These are phyloP conservation scores for Chlamydotis undulata DNA, from an alignment of 2,113 vertebrate species.

Conservation along the genomic window DNA sequence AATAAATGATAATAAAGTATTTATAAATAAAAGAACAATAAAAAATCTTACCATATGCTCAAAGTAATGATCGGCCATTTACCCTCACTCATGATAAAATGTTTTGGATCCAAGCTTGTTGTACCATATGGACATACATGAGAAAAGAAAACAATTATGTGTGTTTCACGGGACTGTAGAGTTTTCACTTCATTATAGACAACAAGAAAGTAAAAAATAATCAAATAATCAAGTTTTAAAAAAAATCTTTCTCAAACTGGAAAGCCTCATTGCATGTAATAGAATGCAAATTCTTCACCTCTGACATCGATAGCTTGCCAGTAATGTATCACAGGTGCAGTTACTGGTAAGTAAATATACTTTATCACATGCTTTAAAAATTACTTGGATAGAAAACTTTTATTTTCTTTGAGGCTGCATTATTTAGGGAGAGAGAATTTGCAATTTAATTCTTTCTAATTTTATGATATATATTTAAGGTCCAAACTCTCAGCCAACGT, in stretches of 20 bases:
- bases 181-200: constrained; percentile 12
- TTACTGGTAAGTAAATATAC: background rate
- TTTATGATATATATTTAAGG: background rate
- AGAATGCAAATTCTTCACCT: background rate
- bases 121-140: background rate
- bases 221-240: constrained; percentile 3
- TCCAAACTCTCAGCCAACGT: background rate
- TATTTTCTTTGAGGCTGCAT: background rate
- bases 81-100: constrained; percentile 4
- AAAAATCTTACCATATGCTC: constrained; percentile 36
- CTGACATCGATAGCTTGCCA: background rate
- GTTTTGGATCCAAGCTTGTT: constrained; percentile 1
- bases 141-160: background rate
- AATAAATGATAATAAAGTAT: constrained; percentile 17
- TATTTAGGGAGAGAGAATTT: background rate
- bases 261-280: background rate
- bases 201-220: background rate
- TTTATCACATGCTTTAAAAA: background rate
- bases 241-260: background rate
- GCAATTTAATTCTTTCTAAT: constrained; percentile 6
- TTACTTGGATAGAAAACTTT: background rate
- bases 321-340: background rate
- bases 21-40: constrained; percentile 55
- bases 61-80: constrained; percentile 41
- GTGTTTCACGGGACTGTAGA: background rate